Percentiles rank a stretch among this genome's conserved stretches.
Evolutionary conservation across 2,888 invertebrate genomes (phyloP).

Genomic region (Drosophila gaucha): DNA sequence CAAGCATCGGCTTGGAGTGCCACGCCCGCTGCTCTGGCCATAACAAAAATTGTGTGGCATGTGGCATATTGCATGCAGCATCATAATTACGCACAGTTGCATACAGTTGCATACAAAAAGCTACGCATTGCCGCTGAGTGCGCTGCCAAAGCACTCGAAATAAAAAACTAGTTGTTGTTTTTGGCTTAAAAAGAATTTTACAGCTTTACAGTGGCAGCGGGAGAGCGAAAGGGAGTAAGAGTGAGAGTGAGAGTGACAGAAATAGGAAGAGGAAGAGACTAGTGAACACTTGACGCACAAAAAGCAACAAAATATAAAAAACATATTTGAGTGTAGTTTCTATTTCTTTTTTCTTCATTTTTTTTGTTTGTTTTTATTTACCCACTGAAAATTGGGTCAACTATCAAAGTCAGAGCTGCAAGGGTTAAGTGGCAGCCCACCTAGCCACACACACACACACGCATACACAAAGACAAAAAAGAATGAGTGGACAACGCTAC

Average conservation of each 20-base stretch:
- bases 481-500: conserved; percentile 38
- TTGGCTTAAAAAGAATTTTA: conserved; percentile 70
- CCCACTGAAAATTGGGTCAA: conserved; percentile 73
- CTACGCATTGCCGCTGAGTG: conserved; percentile 35
- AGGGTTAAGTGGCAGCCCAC: conserved; percentile 67
- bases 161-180: conserved; percentile 42
- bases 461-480: conserved; percentile 13
- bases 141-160: conserved; percentile 58
- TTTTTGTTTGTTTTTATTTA: conserved; percentile 53
- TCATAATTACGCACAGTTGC: conserved; percentile 76
- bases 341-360: conserved; percentile 40
- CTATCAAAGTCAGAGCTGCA: conserved; percentile 76
- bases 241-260: background rate
- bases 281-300: conserved; percentile 61
- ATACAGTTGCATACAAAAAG: conserved; percentile 45
- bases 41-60: conserved; percentile 62
- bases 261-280: conserved; percentile 11
- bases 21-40: conserved; percentile 47
- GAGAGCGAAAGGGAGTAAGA: conserved; percentile 1
- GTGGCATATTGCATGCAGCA: conserved; percentile 43
- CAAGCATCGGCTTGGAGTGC: conserved; percentile 68
- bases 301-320: conserved; percentile 40
- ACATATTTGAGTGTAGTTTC: conserved; percentile 58
- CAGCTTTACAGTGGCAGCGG: conserved; percentile 36
- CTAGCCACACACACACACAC: conserved; percentile 5